Evolutionary conservation across 1,140 invertebrate species (phyloP), one percentile per base, ranked within the genome.

Genomic region (Polypedilum vanderplanki): DNA sequence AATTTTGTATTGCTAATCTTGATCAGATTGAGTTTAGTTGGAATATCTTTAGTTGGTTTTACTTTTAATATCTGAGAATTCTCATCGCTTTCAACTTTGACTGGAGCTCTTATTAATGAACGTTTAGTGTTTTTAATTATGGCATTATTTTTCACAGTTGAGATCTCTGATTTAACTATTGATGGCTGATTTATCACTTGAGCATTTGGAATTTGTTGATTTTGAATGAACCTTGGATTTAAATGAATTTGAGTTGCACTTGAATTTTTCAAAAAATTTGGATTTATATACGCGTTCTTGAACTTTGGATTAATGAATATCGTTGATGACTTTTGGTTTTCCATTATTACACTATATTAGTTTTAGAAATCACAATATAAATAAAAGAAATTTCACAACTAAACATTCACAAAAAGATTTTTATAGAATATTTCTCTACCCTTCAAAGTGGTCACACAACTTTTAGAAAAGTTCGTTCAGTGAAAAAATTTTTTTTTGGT

Each of bases 251-350:
- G 46, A 57, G n/a, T 70, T 3, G 46, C n/a, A 22, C 17, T 70
- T 18, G 65, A 70, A 70, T 22, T 70, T 15, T 57, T 57, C 8
- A 70, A 10, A 10, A 70, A 70, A 70, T 70, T 70, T 10, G 65
- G 65, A 22, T 70, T 70, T 5, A 70, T 70, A 12, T 70, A 22
- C 0, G 65, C 65, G 20, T 70, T 70, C 20, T 70, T 70, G 18
- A 70, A 70, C 18, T 70, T 70, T 70, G 65, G 65, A 70, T 70
- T 70, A 20, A 70, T 70, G 17, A 70, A 70, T 70, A 70, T 70
- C 17, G 65, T 20, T 7, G 17, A 22, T 18, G 65, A 70, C 10
- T 70, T 70, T 57, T 12, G 46, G 15, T 70, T n/a, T 20, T 70
- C 65, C 65, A 70, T 70, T 10, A 8, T 18, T 67, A 20, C 1